Evolutionary conservation across 2,797 vertebrate species (phyloP), one percentile per base, ranked within the genome.

Genomic region (Microcaecilia unicolor): DNA sequence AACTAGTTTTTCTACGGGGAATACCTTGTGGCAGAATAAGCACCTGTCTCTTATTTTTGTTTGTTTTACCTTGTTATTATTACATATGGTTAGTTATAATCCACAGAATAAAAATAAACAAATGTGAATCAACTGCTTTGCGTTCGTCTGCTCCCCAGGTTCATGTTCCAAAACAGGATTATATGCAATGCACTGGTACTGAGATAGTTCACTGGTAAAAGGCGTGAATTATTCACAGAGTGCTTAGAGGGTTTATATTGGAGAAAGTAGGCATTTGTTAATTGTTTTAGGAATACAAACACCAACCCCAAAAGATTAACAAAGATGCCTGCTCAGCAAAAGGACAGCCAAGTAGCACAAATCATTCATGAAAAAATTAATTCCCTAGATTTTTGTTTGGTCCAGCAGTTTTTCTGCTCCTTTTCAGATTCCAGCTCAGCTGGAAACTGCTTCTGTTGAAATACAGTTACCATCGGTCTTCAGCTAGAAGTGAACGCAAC

Each of bases 241-340:
- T 34, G 26, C 43, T 37, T 4, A 0, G 15, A 28, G 7, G 3
- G 0, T 1, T 13, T 25, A 17, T 36, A 7, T 6, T 11, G 5
- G 4, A 27, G 31, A 41, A 22, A 7, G 19, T 11, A 3, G 18
- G 25, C 41, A 34, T 48, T 55, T 32, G 23, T 22, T 28, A 48
- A 31, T 20, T 38, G 41, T 21, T 47, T 26, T 8, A 43, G 35
- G 25, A 47, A 23, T 2, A 2, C 3, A 9, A 26, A 29, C 10
- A 21, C 44, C 15, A 25, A 15, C 8, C 25, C 8, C 22, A 1
- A 3, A 3, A 26, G 28, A 18, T 8, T 13, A 15, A 17, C 44
- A 18, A 58, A 69, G 9, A 6, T 3, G 4, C 3, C 14, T 19
- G 30, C n/a, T 13, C 21, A 1, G 1, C 1, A 8, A 18, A 16